Conservation (phyloP, 92 coral and sea anemone genomes). For the Heliopora coerulea region DNA sequence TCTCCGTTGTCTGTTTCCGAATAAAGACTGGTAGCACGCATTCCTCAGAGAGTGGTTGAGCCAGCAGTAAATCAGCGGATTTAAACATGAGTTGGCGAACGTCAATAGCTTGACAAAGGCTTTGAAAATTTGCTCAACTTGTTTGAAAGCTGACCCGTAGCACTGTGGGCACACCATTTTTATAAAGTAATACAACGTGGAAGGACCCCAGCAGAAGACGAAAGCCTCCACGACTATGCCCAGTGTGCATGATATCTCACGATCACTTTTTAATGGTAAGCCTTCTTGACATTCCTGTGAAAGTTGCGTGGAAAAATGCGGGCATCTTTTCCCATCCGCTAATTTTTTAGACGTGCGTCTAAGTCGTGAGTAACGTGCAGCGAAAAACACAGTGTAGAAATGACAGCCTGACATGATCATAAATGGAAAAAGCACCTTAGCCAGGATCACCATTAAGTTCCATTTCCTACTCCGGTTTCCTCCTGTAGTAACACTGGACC, state of each 20-base stretch:
- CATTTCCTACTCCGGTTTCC: neutral
- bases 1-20: neutral
- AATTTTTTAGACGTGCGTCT: too few relatives aligned
- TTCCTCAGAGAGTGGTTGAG: conserved; percentile 73
- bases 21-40: conserved; percentile 36
- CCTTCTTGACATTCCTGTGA: conserved; percentile 65
- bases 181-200: conserved; percentile 81
- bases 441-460: neutral
- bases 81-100: conserved; percentile 76
- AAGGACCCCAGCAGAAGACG: conserved; percentile 88
- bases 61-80: conserved; percentile 96
- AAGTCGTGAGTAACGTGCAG: neutral
- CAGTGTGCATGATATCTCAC: conserved; percentile 72
- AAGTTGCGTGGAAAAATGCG: too few relatives aligned
- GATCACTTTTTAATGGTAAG: conserved; percentile 43
- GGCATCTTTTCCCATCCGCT: too few relatives aligned
- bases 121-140: conserved; percentile 58
- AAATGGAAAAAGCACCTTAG: neutral
- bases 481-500: too few relatives aligned
- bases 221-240: conserved; percentile 85
- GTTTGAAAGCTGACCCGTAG: conserved; percentile 60
- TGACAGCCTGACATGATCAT: neutral
- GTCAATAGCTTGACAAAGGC: conserved; percentile 83
- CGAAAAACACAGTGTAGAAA: neutral
- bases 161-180: conserved; percentile 69